Evolutionary conservation across 2,888 invertebrate species (phyloP), one percentile per base, ranked within the genome.

Genomic region (Drosophila sordidula): DNA sequence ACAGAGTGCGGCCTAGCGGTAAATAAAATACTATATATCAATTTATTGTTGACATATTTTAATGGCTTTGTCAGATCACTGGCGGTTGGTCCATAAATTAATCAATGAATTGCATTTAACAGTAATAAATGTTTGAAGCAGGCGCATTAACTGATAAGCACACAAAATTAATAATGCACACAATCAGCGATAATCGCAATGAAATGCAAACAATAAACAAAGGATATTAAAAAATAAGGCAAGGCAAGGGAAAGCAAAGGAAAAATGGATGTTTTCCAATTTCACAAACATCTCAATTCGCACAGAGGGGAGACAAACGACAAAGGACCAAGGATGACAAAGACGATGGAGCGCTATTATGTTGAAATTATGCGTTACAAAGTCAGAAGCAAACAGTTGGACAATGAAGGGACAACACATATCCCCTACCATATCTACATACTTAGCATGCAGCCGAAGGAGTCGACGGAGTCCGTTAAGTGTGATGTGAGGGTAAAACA

Each of bases 291-390:
- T 52, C 69, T 63, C 65, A 55, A 55, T 61, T 62, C 61, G 34
- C 34, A 46, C 52, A 25, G 8, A 22, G 44, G 32, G 39, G 32
- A 9, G 26, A 44, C 36, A 41, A 39, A 14, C 34, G 46, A 68
- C 44, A 67, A 67, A 59, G 70, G 49, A 61, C 56, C 49, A 49
- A 57, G 50, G 26, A 51, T 58, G 68, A 44, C 56, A 68, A 38
- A 22, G 52, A 57, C 44, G 80, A 76, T 52, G 62, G 26, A 50
- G 64, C 50, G 64, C 70, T 78, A 85, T 81, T 82, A 76, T 79
- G 85, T 85, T 69, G 69, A 83, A 83, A 82, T 81, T 82, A 82
- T 83, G 77, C 75, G 45, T 61, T 46, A 66, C 82, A 75, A 72
- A 81, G 78, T 79, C 75, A 55, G 54, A 63, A 44, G 61, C 52